phyloP scores from a whole-genome alignment of 2,797 vertebrate species.

The Micropoecilia bifurca region DNA sequence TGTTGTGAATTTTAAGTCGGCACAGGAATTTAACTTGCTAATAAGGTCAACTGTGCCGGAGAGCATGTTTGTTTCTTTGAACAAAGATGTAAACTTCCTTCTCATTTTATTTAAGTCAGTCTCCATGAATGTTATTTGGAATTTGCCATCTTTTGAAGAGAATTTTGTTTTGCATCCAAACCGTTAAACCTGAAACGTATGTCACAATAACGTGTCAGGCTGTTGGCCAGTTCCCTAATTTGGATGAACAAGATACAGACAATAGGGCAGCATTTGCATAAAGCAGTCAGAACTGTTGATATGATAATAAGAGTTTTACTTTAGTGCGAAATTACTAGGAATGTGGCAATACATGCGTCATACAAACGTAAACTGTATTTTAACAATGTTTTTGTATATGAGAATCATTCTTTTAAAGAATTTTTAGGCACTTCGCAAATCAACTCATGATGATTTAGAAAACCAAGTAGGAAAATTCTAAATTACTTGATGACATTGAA shows the following conservation, averaged over 20 bases:
- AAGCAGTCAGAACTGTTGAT: not conserved
- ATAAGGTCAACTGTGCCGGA: not conserved
- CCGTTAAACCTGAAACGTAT: not conserved
- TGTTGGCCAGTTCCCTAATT: not conserved
- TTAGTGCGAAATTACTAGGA: not conserved
- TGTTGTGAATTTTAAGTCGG: not conserved
- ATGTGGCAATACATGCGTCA: not conserved
- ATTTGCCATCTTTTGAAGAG: not conserved
- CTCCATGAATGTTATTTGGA: not conserved
- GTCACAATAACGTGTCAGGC: not conserved
- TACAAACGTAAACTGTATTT: not conserved
- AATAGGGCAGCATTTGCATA: slow-evolving; percentile 4
- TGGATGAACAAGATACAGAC: slow-evolving; percentile 1
- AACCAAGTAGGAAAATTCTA: not conserved
- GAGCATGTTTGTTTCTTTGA: not conserved
- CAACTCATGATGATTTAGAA: not conserved
- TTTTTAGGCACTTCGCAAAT: not conserved
- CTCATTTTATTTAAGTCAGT: not conserved
- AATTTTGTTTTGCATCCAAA: not conserved
- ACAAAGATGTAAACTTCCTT: not conserved
- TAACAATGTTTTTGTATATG: not conserved
- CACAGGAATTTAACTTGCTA: not conserved
- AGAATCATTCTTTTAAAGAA: not conserved
- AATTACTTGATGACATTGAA: not conserved
- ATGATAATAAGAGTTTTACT: slow-evolving; percentile 2